Evolutionary conservation across 2,113 vertebrate species (phyloP).

Genomic region (Aspidoscelis tigris): DNA sequence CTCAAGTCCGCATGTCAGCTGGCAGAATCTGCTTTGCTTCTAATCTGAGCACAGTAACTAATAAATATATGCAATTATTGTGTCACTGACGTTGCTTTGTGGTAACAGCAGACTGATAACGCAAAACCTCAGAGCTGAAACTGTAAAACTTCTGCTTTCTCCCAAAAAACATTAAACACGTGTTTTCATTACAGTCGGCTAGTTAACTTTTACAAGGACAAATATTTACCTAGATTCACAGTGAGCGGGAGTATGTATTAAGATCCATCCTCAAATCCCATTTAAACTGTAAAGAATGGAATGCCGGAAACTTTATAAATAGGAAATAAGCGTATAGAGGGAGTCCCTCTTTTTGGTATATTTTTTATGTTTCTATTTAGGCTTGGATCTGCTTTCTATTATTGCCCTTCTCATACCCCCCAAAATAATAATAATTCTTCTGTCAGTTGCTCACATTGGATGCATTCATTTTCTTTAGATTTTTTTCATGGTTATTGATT

Average conservation of each 20-base stretch:
- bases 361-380: constrained; percentile 42
- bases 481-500: constrained; percentile 71
- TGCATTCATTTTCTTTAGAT: constrained; percentile 59
- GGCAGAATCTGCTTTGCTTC: too few species aligned
- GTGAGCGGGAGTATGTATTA: constrained; percentile 23
- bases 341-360: constrained; percentile 29
- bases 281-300: constrained; percentile 53
- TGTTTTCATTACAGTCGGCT: constrained; percentile 51
- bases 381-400: constrained; percentile 57
- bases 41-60: too few species aligned
- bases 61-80: too few species aligned
- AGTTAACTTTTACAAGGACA: constrained; percentile 66
- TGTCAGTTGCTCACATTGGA: constrained; percentile 55
- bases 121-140: neutral
- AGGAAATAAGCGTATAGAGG: constrained; percentile 44
- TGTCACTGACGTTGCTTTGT: too few species aligned
- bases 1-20: too few species aligned
- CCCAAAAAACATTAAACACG: constrained; percentile 58
- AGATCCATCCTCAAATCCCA: constrained; percentile 48
- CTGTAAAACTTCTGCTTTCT: neutral
- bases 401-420: constrained; percentile 55
- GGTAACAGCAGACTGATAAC: too few species aligned
- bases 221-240: constrained; percentile 64
- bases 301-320: constrained; percentile 60
- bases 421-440: constrained; percentile 55